Conservation (phyloP, 2,888 invertebrate genomes). For the Pachymerium ferrugineum region DNA sequence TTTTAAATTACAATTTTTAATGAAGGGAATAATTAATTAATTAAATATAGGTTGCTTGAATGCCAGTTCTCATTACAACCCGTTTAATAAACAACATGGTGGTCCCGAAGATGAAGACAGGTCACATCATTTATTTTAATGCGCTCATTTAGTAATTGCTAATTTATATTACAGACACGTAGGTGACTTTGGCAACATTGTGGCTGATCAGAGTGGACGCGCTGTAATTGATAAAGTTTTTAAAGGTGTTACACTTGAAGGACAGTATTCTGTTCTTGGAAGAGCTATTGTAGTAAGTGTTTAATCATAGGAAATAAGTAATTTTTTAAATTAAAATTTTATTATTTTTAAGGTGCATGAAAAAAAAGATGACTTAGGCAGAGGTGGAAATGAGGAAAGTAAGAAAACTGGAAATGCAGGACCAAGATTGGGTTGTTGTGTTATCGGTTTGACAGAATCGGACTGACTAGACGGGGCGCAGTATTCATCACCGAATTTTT, state of each 20-base stretch:
- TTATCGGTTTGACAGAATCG: not conserved
- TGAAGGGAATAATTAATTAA: not conserved
- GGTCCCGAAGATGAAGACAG: not conserved
- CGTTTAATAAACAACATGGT: slow-evolving; percentile 5
- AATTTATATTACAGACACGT: not conserved
- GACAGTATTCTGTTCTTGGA: not conserved
- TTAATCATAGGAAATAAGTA: not conserved
- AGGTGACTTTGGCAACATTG: not conserved
- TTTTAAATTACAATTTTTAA: not conserved
- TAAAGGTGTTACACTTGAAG: not conserved
- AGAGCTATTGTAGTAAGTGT: not conserved
- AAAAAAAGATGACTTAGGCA: not conserved
- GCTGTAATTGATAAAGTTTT: not conserved
- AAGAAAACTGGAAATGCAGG: slow-evolving; percentile 23
- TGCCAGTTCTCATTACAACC: not conserved
- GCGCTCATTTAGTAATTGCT: not conserved
- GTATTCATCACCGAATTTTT: no score
- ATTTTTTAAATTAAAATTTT: not conserved
- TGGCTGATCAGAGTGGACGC: not conserved
- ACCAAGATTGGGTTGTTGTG: not conserved
- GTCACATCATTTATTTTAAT: not conserved
- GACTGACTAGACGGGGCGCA: not conserved
- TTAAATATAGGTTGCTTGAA: not conserved
- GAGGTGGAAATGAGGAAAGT: not conserved
- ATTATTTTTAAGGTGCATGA: not conserved